phyloP scores from a whole-genome alignment of 2,888 invertebrate species.

The Diplazon laetatorius region DNA sequence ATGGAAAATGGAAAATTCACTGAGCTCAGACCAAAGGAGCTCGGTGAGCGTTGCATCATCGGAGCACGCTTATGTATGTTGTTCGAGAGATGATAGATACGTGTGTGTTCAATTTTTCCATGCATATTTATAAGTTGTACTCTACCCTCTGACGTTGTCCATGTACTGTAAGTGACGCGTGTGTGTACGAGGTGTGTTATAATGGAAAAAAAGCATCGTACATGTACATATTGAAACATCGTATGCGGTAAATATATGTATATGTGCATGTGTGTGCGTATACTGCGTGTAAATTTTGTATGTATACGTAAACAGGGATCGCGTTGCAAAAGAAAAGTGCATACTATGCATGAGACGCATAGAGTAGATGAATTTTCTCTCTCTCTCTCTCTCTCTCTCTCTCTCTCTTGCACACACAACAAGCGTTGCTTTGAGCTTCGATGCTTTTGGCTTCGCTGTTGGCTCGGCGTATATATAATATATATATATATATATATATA shows the following conservation, averaged over 20 bases:
- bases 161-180: too few relatives aligned
- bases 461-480: neutral
- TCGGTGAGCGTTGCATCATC: neutral
- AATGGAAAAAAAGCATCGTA: too few relatives aligned
- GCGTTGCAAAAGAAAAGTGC: conserved; percentile 28
- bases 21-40: neutral
- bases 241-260: conserved; percentile 2
- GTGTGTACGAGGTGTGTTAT: too few relatives aligned
- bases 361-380: conserved; percentile 47
- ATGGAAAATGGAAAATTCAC: conserved; percentile 4
- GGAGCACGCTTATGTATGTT: neutral
- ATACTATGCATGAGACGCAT: neutral
- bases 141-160: neutral
- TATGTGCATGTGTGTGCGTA: neutral
- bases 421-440: conserved; percentile 7
- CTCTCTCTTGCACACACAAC: conserved; percentile 32
- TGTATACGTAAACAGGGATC: conserved; percentile 20
- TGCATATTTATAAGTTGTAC: neutral
- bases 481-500: too few relatives aligned
- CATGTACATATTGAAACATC: neutral
- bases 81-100: neutral
- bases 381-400: conserved; percentile 37
- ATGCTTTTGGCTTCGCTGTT: conserved; percentile 21
- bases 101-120: neutral
- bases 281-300: neutral